These are phyloP conservation scores for Babylonia areolata DNA, from an alignment of 1,140 invertebrate genomes.

Conservation along the genomic window DNA sequence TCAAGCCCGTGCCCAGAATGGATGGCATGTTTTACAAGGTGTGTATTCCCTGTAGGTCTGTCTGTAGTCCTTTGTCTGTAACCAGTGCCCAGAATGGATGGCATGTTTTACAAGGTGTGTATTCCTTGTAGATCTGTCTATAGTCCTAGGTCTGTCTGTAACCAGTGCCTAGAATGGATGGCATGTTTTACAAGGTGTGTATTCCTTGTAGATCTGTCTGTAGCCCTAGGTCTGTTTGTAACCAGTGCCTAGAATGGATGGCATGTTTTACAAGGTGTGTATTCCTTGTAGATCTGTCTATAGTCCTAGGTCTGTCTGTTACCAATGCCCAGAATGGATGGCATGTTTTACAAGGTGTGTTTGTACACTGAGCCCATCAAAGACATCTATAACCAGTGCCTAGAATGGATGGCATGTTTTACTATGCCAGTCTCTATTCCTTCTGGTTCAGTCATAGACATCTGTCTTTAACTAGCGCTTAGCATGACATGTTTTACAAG, in stretches of 20 bases:
- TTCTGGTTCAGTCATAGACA: too few species aligned
- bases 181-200: slow-evolving; percentile 72
- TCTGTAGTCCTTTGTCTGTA: too few species aligned
- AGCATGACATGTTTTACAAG: slow-evolving; percentile 72
- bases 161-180: slow-evolving; percentile 66
- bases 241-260: slow-evolving; percentile 66
- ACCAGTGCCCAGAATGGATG: slow-evolving; percentile 66
- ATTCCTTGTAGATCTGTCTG: neutral
- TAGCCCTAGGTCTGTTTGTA: too few species aligned
- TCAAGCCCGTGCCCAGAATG: slow-evolving; percentile 65
- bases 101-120: slow-evolving; percentile 72
- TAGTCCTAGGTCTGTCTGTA: too few species aligned
- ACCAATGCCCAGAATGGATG: slow-evolving; percentile 66
- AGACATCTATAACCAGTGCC: slow-evolving; percentile 65
- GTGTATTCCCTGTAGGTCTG: neutral
- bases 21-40: slow-evolving; percentile 73
- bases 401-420: slow-evolving; percentile 69
- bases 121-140: neutral
- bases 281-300: neutral
- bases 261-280: slow-evolving; percentile 72
- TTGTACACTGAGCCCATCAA: too few species aligned
- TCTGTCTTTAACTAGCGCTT: slow-evolving; percentile 63
- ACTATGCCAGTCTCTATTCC: slow-evolving; percentile 66
- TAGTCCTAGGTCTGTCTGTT: too few species aligned
- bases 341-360: slow-evolving; percentile 72